phyloP scores from a whole-genome alignment of 1,140 invertebrate species.

The Drosophila kohkoa region DNA sequence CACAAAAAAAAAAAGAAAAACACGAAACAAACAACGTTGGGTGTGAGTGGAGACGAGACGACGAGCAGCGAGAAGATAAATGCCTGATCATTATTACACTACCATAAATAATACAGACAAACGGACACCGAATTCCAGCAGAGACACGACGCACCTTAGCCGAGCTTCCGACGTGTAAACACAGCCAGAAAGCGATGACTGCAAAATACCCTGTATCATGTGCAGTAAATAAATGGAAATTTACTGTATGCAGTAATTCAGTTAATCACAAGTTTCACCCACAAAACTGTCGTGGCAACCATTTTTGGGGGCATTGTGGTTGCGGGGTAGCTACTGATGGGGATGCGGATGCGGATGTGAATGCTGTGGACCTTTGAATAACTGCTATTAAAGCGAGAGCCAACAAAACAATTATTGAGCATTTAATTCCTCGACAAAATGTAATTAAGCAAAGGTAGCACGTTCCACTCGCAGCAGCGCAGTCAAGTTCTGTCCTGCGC shows the following conservation, averaged over 20 bases:
- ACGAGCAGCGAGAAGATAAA: conserved; percentile 65
- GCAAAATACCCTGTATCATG: conserved; percentile 2
- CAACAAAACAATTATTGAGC: conserved; percentile 82
- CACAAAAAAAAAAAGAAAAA: neutral
- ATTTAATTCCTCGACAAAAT: conserved; percentile 82
- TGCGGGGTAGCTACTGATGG: conserved; percentile 6
- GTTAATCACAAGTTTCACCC: no score
- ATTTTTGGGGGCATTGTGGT: no score
- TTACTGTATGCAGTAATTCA: no score
- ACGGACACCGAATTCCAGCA: conserved; percentile 58
- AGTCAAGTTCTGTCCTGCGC: conserved; percentile 24
- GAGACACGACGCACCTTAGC: conserved; percentile 59
- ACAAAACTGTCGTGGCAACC: neutral
- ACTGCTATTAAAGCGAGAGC: conserved; percentile 75
- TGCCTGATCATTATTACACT: conserved; percentile 80
- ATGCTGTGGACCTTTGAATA: conserved; percentile 65
- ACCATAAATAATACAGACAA: conserved; percentile 76
- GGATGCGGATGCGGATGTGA: no score
- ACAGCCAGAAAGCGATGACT: conserved; percentile 19
- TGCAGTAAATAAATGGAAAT: neutral
- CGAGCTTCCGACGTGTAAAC: conserved; percentile 27
- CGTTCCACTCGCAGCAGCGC: conserved; percentile 35
- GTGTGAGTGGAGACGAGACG: conserved; percentile 2
- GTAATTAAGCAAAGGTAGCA: conserved; percentile 81
- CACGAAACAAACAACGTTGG: neutral